Evolutionary conservation across 2,113 vertebrate genomes (phyloP).

Genomic region (Malurus elegans): DNA sequence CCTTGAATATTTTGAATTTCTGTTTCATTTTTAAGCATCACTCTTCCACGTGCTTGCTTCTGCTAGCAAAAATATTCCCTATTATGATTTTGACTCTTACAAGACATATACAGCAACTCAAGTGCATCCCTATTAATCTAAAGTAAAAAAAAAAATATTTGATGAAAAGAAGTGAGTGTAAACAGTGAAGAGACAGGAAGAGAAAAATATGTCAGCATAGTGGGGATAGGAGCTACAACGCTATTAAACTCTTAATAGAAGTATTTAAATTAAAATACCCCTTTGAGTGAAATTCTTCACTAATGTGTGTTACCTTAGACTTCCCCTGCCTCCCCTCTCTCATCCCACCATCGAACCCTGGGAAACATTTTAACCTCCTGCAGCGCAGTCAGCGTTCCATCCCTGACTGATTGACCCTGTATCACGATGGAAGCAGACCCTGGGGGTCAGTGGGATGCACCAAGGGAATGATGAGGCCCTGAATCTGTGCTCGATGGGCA

Average conservation of each 20-base stretch:
- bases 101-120: background rate
- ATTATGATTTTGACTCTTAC: background rate
- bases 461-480: background rate
- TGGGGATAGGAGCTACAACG: background rate
- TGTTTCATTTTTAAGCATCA: background rate
- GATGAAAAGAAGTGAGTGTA: background rate
- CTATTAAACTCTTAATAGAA: constrained; percentile 29
- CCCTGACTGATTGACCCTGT: background rate
- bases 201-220: constrained; percentile 19
- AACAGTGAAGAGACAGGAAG: background rate
- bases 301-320: constrained; percentile 12
- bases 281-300: constrained; percentile 41
- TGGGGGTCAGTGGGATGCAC: background rate
- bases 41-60: background rate
- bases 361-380: constrained; percentile 3
- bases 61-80: background rate
- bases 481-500: background rate
- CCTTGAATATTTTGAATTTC: background rate
- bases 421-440: background rate
- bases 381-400: background rate
- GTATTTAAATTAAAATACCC: constrained; percentile 48
- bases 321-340: background rate
- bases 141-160: background rate
- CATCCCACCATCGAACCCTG: background rate
- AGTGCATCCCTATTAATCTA: background rate